Evolutionary conservation across 1,140 invertebrate genomes (phyloP).

Genomic region (Heliothis virescens): DNA sequence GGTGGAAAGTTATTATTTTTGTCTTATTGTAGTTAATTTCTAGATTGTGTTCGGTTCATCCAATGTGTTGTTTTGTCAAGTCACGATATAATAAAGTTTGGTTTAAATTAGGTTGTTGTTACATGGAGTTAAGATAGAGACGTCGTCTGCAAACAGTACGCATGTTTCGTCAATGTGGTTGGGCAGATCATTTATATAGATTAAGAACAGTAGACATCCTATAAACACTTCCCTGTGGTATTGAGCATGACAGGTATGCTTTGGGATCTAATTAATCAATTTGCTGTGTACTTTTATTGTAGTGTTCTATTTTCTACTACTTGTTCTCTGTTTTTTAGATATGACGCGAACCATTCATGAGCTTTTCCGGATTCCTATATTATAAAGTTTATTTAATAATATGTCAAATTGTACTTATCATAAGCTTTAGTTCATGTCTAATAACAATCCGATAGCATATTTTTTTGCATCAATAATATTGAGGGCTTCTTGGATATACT

Average conservation of each 20-base stretch:
- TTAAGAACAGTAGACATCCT: too few species aligned
- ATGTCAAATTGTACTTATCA: neutral
- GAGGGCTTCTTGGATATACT: neutral
- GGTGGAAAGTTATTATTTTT: too few species aligned
- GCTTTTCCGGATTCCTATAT: neutral
- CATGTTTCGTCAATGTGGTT: neutral
- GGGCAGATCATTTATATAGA: neutral
- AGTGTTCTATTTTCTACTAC: neutral
- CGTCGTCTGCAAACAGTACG: too few species aligned
- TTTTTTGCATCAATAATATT: neutral
- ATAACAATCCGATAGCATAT: neutral
- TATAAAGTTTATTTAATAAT: neutral
- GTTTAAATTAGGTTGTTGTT: neutral
- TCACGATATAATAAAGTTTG: too few species aligned
- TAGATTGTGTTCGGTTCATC: too few species aligned
- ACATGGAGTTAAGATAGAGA: neutral
- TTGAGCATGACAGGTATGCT: too few species aligned
- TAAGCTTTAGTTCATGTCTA: neutral
- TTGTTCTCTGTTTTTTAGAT: slow-evolving; percentile 1
- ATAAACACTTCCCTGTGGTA: too few species aligned
- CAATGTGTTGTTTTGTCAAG: too few species aligned
- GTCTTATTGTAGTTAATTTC: too few species aligned
- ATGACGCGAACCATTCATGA: neutral
- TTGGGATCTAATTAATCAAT: too few species aligned
- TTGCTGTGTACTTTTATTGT: too few species aligned